Evolutionary conservation across 1,140 invertebrate genomes (phyloP).

Genomic region (Pseudomyrmex concolor): DNA sequence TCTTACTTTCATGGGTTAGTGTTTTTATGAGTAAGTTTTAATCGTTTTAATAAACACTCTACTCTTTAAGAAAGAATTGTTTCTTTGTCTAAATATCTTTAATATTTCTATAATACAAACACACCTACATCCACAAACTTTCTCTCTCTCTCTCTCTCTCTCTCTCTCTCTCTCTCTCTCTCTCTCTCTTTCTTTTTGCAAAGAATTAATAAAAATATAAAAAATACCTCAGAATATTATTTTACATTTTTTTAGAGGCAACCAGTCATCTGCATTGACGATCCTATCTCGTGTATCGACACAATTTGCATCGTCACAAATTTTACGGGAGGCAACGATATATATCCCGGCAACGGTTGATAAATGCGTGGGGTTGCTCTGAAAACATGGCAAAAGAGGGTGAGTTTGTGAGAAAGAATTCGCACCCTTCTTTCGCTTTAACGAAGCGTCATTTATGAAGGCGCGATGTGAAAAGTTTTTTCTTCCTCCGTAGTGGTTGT

Average conservation of each 20-base stretch:
- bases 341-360: slow-evolving; percentile 32
- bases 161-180: too few species aligned
- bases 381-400: slow-evolving; percentile 16
- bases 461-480: slow-evolving; percentile 32
- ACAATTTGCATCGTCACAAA: slow-evolving; percentile 32
- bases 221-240: too few species aligned
- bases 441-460: slow-evolving; percentile 51
- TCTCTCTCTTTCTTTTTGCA: too few species aligned
- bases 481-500: not conserved
- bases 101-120: not conserved
- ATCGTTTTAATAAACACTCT: not conserved
- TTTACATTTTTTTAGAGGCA: not conserved
- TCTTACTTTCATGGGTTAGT: slow-evolving; percentile 1
- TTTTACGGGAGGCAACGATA: slow-evolving; percentile 1
- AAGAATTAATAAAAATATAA: too few species aligned
- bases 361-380: slow-evolving; percentile 39
- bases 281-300: slow-evolving; percentile 1
- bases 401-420: slow-evolving; percentile 36
- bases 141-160: too few species aligned
- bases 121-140: too few species aligned
- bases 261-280: not conserved
- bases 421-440: slow-evolving; percentile 51
- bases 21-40: not conserved
- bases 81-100: not conserved
- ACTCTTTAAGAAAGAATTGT: not conserved